These are phyloP conservation scores for Ligdia adustata DNA, from an alignment of 2,888 invertebrate species.

Conservation along the genomic window DNA sequence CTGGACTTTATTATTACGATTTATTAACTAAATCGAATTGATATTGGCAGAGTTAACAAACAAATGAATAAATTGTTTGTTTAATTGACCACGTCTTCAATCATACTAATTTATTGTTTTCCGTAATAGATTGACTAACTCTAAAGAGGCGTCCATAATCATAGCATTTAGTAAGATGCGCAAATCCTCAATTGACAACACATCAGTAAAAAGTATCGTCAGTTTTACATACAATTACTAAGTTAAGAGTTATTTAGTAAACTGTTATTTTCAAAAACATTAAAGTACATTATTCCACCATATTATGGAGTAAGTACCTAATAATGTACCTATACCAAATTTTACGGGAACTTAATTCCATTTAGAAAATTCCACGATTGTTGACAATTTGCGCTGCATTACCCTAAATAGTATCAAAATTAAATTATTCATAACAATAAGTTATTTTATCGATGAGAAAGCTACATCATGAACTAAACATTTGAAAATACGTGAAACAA, in stretches of 20 bases:
- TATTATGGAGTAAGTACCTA: constrained; percentile 48
- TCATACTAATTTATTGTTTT: constrained; percentile 34
- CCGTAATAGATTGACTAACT: constrained; percentile 74
- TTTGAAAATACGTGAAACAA: constrained; percentile 83
- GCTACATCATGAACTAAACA: constrained; percentile 60
- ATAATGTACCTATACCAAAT: constrained; percentile 41
- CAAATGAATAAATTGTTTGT: constrained; percentile 48
- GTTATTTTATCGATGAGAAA: constrained; percentile 44
- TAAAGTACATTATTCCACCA: constrained; percentile 62
- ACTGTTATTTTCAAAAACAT: constrained; percentile 58
- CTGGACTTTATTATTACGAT: too few relatives aligned
- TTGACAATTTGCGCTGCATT: constrained; percentile 53
- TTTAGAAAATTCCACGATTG: constrained; percentile 63
- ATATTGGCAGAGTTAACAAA: constrained; percentile 39
- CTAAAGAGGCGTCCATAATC: constrained; percentile 81
- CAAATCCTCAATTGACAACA: constrained; percentile 77
- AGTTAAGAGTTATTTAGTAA: constrained; percentile 63
- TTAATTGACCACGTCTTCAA: constrained; percentile 75
- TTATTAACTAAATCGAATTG: too few relatives aligned
- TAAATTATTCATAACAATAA: constrained; percentile 43
- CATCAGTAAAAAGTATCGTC: constrained; percentile 67
- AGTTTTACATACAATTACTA: constrained; percentile 68
- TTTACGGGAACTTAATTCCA: constrained; percentile 82
- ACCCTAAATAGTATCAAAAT: constrained; percentile 44
- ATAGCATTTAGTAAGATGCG: constrained; percentile 77